Percentiles rank a stretch among this genome's conserved stretches.
Conservation (phyloP, 2,888 invertebrate genomes). For the Congeria kusceri region DNA sequence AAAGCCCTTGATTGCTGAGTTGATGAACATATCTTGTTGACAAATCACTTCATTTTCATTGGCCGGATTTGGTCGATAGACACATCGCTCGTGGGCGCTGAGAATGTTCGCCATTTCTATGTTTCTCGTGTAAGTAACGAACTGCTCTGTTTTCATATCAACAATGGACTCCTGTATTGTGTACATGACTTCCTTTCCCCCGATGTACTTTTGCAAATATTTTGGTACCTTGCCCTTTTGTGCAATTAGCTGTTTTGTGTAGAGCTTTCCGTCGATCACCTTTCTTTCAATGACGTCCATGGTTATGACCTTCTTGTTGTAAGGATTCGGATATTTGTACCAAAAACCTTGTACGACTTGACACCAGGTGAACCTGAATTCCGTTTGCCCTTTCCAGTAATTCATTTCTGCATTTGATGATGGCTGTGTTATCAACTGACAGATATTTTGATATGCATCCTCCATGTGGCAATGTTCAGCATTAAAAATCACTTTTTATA, state of each 20-base stretch:
- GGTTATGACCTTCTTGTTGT: conserved; percentile 55
- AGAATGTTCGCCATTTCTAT: conserved; percentile 53
- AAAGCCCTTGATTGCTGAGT: conserved; percentile 45
- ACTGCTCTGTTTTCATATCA: conserved; percentile 37
- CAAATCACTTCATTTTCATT: conserved; percentile 12
- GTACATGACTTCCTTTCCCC: conserved; percentile 30
- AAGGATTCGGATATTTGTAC: conserved; percentile 60
- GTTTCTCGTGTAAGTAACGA: conserved; percentile 59
- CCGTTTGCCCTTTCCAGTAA: conserved; percentile 27
- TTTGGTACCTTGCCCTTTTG: conserved; percentile 54
- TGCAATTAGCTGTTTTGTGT: conserved; percentile 45
- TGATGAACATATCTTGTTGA: conserved; percentile 31
- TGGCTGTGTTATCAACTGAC: no score
- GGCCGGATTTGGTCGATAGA: conserved; percentile 12
- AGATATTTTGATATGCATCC: no score
- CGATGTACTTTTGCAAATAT: conserved; percentile 64
- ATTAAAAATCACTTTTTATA: no score
- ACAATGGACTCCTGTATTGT: conserved; percentile 53
- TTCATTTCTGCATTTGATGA: conserved; percentile 15
- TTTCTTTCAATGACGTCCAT: conserved; percentile 49
- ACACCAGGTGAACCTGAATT: conserved; percentile 39
- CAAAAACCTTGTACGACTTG: conserved; percentile 54
- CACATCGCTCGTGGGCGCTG: conserved; percentile 46
- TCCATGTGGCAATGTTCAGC: no score
- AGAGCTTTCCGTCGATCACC: conserved; percentile 28